Evolutionary conservation across 2,888 invertebrate genomes (phyloP).

Genomic region (Mayetiola destructor): DNA sequence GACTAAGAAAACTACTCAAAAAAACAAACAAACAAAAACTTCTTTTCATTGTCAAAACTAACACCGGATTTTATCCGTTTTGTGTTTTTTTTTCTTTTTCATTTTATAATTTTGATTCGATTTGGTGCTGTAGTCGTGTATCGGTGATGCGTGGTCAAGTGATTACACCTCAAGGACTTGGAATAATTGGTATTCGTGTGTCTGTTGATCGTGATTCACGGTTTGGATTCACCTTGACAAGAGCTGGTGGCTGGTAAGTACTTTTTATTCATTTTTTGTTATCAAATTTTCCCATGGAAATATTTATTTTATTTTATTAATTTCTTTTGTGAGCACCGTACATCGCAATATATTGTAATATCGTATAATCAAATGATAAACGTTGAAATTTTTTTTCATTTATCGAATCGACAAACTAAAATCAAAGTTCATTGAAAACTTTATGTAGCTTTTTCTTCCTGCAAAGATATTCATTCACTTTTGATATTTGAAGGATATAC

Average conservation of each 20-base stretch:
- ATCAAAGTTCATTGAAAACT: too few species aligned
- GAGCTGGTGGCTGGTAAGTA: conserved; percentile 88
- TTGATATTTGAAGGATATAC: too few species aligned
- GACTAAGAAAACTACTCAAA: too few species aligned
- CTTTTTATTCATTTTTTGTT: conserved; percentile 13
- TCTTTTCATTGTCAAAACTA: not conserved
- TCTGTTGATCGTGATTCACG: conserved; percentile 86
- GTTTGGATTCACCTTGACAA: conserved; percentile 89
- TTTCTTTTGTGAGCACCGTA: too few species aligned
- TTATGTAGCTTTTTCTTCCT: too few species aligned
- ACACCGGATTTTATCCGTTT: not conserved
- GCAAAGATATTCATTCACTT: too few species aligned
- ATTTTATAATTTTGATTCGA: not conserved
- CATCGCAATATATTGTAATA: too few species aligned
- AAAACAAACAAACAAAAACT: not conserved
- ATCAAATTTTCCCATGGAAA: not conserved
- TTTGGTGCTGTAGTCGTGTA: conserved; percentile 63
- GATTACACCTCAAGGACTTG: conserved; percentile 83
- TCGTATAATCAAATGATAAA: too few species aligned
- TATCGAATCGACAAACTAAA: too few species aligned
- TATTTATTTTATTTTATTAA: too few species aligned
- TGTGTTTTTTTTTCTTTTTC: conserved; percentile 4
- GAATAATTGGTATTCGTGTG: conserved; percentile 93
- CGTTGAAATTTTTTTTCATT: too few species aligned
- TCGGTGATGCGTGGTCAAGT: conserved; percentile 98